Percentiles rank a stretch among this genome's conserved stretches.
Evolutionary conservation across 92 coral and sea anemone species (phyloP).

Genomic region (Porites lobata): DNA sequence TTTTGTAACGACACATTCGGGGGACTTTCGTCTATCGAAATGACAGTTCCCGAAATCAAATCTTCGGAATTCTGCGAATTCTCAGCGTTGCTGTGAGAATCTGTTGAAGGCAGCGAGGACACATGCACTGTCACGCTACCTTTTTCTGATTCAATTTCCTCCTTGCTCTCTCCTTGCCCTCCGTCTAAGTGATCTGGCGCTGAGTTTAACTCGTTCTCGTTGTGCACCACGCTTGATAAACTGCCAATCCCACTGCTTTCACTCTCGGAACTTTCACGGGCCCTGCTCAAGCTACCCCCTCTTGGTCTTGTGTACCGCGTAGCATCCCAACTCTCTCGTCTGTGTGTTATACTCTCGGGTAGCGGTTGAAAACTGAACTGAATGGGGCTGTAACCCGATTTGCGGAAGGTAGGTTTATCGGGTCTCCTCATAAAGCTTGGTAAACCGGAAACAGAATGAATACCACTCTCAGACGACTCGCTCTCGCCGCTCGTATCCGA

Average conservation of each 20-base stretch:
- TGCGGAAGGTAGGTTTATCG: conserved; percentile 14
- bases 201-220: not conserved
- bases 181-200: not conserved
- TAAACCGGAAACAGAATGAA: not conserved
- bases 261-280: conserved; percentile 18
- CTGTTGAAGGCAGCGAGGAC: not conserved
- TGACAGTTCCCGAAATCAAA: conserved; percentile 6
- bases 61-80: conserved; percentile 18
- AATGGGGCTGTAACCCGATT: conserved; percentile 37
- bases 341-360: conserved; percentile 38
- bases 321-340: conserved; percentile 27
- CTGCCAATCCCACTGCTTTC: conserved; percentile 18
- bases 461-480: not conserved
- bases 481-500: conserved; percentile 42
- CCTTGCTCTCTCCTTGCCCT: not conserved
- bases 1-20: not conserved
- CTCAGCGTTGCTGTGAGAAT: not conserved
- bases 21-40: not conserved
- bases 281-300: not conserved
- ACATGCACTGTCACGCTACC: not conserved
- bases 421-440: conserved; percentile 26
- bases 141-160: not conserved
- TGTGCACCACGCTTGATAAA: conserved; percentile 1
- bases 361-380: conserved; percentile 49
- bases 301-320: not conserved